These are phyloP conservation scores for Gerris buenoi DNA, from an alignment of 1,140 invertebrate genomes.

Conservation along the genomic window DNA sequence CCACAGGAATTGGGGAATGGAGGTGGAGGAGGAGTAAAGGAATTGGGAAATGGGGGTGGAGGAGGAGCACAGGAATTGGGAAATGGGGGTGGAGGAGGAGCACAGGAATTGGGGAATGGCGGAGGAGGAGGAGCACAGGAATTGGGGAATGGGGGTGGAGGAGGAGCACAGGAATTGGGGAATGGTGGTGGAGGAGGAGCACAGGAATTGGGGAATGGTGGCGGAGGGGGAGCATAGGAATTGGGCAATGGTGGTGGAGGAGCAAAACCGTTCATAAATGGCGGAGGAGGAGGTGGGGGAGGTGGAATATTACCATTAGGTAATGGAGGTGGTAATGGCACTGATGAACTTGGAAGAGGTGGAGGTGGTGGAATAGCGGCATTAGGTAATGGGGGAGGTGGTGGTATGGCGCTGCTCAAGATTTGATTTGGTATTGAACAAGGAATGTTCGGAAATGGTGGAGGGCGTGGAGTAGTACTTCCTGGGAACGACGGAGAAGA, in stretches of 20 bases:
- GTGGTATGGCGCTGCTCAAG: no score
- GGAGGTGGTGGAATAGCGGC: neutral
- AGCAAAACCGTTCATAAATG: neutral
- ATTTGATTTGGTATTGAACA: neutral
- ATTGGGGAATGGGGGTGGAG: slow-evolving; percentile 7
- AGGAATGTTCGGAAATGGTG: neutral
- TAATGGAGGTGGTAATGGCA: neutral
- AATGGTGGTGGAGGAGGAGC: neutral
- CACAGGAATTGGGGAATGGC: slow-evolving; percentile 14
- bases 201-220: slow-evolving; percentile 4
- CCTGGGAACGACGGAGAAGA: no score
- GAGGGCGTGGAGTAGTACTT: no score
- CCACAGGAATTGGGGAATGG: neutral
- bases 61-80: slow-evolving; percentile 17
- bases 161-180: slow-evolving; percentile 11
- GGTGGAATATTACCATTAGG: slow-evolving; percentile 4
- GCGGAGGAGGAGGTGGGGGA: slow-evolving; percentile 21
- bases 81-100: slow-evolving; percentile 16
- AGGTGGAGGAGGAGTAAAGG: neutral
- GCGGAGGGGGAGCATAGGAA: slow-evolving; percentile 12
- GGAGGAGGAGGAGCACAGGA: slow-evolving; percentile 12
- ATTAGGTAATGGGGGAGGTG: neutral
- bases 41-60: slow-evolving; percentile 12
- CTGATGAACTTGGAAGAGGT: neutral
- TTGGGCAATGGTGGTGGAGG: slow-evolving; percentile 2